phyloP scores from a whole-genome alignment of 2,888 invertebrate genomes.

The Ormyrus nitidulus region DNA sequence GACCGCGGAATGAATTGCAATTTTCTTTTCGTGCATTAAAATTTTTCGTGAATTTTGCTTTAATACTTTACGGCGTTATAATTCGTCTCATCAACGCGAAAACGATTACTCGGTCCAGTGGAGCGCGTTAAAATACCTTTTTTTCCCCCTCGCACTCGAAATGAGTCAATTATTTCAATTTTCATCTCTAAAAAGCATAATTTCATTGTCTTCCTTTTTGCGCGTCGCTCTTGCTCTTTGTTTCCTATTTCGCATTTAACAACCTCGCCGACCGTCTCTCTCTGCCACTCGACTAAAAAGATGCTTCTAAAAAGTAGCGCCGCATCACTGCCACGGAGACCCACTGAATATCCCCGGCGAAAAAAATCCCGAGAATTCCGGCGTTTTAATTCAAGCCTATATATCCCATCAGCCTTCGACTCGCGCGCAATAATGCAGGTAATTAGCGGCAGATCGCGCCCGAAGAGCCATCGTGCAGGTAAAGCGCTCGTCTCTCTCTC shows the following conservation, averaged over 20 bases:
- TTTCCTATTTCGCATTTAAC: no score
- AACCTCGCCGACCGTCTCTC: no score
- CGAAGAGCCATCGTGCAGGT: not conserved
- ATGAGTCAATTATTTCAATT: constrained; percentile 19
- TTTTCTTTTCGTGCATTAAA: no score
- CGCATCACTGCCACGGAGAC: not conserved
- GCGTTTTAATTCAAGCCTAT: no score
- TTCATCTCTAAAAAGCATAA: not conserved
- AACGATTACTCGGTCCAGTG: constrained; percentile 27
- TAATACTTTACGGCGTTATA: no score
- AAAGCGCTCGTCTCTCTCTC: no score
- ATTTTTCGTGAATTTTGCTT: no score
- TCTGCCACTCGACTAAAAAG: no score
- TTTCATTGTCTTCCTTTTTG: not conserved
- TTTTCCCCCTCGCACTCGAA: not conserved
- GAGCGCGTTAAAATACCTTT: constrained; percentile 18
- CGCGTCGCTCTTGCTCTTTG: not conserved
- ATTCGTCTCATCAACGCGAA: no score
- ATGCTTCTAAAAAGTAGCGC: not conserved
- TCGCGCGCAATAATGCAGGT: constrained; percentile 43
- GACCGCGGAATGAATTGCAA: no score
- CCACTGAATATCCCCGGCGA: not conserved
- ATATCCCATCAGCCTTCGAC: no score
- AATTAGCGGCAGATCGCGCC: constrained; percentile 45
- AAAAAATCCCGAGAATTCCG: no score